Evolutionary conservation across 2,888 invertebrate genomes (phyloP).

Genomic region (Plebejus melissa): DNA sequence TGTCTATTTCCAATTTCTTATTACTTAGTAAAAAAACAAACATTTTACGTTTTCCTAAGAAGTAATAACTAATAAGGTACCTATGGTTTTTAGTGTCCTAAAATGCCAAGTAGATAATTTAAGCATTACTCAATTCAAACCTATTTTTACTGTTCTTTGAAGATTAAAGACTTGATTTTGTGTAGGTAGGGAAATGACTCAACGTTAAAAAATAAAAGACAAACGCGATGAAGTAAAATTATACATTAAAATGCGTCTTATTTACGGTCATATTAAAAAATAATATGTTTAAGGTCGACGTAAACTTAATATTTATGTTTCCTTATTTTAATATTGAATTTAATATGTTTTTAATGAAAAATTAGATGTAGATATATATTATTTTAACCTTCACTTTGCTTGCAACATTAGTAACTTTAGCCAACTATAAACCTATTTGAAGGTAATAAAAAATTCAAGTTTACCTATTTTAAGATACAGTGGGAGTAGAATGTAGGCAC

Average conservation of each 20-base stretch:
- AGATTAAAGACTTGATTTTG: background rate
- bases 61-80: no score
- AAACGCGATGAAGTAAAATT: background rate
- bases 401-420: slow-evolving; percentile 6
- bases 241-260: slow-evolving; percentile 12
- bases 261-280: slow-evolving; percentile 12
- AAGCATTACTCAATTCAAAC: background rate
- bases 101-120: background rate
- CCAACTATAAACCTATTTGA: background rate
- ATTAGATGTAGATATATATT: background rate
- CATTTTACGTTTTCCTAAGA: no score
- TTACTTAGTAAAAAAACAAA: no score
- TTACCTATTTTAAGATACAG: background rate
- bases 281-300: background rate
- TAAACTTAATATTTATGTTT: slow-evolving; percentile 25
- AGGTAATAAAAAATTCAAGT: slow-evolving; percentile 4
- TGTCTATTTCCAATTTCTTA: background rate
- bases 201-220: background rate
- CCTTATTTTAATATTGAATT: slow-evolving; percentile 22
- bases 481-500: no score
- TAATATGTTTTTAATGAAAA: slow-evolving; percentile 8
- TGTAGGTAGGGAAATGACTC: background rate
- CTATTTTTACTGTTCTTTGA: background rate
- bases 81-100: no score
- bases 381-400: slow-evolving; percentile 6